Conservation (phyloP, 2,113 vertebrate genomes). For the Grammomys surdaster region DNA sequence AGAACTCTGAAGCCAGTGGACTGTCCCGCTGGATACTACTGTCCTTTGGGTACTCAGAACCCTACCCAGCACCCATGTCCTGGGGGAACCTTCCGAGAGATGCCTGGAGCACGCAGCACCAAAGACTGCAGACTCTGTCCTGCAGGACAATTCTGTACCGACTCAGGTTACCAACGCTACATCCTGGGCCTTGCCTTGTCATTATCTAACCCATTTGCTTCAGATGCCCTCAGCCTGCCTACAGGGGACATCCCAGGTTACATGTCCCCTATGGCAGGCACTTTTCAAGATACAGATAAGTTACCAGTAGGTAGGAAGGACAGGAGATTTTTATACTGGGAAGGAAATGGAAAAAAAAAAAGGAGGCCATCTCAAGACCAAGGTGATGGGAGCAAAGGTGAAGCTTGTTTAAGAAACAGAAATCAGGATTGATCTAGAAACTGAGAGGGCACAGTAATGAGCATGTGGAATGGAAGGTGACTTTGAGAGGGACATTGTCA, state of each 20-base stretch:
- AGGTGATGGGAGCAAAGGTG: neutral
- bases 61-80: slow-evolving; percentile 85
- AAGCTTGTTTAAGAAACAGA: neutral
- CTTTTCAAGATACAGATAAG: neutral
- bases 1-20: slow-evolving; percentile 59
- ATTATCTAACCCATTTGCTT: too few relatives aligned
- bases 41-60: slow-evolving; percentile 87
- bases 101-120: slow-evolving; percentile 83
- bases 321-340: neutral
- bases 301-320: neutral
- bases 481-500: neutral
- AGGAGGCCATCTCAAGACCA: neutral
- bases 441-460: neutral
- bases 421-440: neutral
- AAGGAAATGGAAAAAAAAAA: neutral
- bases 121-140: slow-evolving; percentile 90
- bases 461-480: neutral
- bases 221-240: neutral
- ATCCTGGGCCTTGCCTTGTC: neutral
- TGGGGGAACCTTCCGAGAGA: slow-evolving; percentile 84
- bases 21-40: slow-evolving; percentile 93
- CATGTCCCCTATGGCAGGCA: neutral
- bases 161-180: slow-evolving; percentile 85
- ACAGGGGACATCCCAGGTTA: neutral
- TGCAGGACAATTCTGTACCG: slow-evolving; percentile 92